Evolutionary conservation across 2,113 vertebrate species (phyloP), one percentile per base, ranked within the genome.

Genomic region (Cryptomyrus ogoouensis): DNA sequence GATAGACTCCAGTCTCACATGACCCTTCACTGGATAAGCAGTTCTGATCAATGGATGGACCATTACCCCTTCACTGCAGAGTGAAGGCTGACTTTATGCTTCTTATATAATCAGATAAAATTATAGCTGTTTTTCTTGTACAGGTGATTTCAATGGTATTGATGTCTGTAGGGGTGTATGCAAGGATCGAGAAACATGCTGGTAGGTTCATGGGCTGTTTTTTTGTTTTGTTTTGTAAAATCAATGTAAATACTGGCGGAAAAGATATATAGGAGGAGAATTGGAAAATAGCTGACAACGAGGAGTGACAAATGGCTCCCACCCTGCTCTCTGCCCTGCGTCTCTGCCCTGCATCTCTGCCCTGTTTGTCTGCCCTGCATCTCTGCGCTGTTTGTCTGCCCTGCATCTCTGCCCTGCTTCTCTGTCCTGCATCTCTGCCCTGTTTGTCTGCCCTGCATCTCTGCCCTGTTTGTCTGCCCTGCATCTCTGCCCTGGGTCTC

Each of bases 141-240:
- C 93, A 98, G 98, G 2, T 97, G 39, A 98, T 98, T 90, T 95
- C 98, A 39, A 89, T 98, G 94, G 94, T 95, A 91, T 95, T 98
- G 97, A 95, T 98, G 91, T 94, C 94, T 0, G 95, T 98, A 27
- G 98, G 98, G 0, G 93, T 98, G 80, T 98, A 98, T 0, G 97
- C 98, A 3, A 95, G 97, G 86, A 92, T 97, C 70, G 95, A 95
- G 93, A 99, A 99, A 92, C 97, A 98, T 0, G 95, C 96, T 93
- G 98, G 98, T 98, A 94, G 95, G 66, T 53, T 46, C 13, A 85
- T 17, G 5, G 10, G 3, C n/a, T 39, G 10, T 39, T 39, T 77
- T 17, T 15, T 53, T 50, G 9, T 53, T 21, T 56, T 56, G 0
- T 56, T 56, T 39, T 80, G 74, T 17, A 31, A 10, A 70, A 31